phyloP scores from a whole-genome alignment of 2,797 vertebrate species.

The Cyprinodon diabolis region DNA sequence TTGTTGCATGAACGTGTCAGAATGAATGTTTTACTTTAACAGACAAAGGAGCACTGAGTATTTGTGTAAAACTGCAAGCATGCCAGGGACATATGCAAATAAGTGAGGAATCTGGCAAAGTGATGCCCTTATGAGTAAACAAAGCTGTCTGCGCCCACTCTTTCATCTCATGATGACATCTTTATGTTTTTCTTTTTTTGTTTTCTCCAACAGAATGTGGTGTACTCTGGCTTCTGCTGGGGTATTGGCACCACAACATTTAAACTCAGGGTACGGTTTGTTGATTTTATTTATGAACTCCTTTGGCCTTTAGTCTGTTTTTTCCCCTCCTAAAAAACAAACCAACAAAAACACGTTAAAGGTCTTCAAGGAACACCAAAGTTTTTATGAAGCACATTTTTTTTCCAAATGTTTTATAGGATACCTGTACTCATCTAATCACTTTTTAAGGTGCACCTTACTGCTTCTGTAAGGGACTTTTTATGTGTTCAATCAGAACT shows the following conservation, averaged over 20 bases:
- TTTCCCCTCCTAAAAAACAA: not conserved
- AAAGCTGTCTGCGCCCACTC: conserved; percentile 50
- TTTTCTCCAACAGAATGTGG: conserved; percentile 7
- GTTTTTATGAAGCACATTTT: not conserved
- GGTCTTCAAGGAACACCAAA: not conserved
- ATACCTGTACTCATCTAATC: too few relatives aligned
- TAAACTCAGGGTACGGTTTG: conserved; percentile 8
- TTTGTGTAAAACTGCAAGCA: conserved; percentile 33
- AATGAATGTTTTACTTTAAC: conserved; percentile 22
- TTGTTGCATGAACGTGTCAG: conserved; percentile 8
- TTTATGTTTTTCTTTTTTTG: conserved; percentile 24
- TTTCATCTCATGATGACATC: conserved; percentile 32
- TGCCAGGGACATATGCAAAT: conserved; percentile 66
- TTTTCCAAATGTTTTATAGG: not conserved
- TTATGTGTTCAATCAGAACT: too few relatives aligned
- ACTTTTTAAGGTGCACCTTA: too few relatives aligned
- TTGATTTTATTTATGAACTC: conserved; percentile 20
- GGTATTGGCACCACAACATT: conserved; percentile 18
- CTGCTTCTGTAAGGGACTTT: too few relatives aligned
- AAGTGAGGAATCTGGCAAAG: conserved; percentile 43
- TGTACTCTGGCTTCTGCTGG: conserved; percentile 23
- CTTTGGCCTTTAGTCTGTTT: not conserved
- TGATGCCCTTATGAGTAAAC: conserved; percentile 59
- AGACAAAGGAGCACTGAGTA: conserved; percentile 41
- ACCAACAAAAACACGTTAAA: conserved; percentile 5